phyloP scores from a whole-genome alignment of 2,113 vertebrate species.

The Cephalopholis sonnerati region DNA sequence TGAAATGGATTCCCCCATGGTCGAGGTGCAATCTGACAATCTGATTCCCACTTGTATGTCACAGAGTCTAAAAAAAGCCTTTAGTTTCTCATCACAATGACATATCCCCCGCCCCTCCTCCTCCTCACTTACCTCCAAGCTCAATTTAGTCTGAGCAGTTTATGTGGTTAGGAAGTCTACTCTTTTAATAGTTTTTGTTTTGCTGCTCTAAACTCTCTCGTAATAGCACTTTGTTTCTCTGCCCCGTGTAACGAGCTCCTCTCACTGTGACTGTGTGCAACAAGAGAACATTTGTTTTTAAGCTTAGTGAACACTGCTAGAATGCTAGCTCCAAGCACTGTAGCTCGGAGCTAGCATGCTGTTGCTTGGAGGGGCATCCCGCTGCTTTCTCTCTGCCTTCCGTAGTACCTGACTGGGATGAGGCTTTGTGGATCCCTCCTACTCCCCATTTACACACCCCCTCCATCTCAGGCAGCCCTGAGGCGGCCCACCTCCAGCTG shows the following conservation, averaged over 20 bases:
- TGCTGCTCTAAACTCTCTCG: constrained; percentile 32
- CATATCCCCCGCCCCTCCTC: constrained; percentile 3
- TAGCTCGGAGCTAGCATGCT: constrained; percentile 54
- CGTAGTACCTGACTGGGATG: constrained; percentile 82
- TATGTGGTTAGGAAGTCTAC: constrained; percentile 10
- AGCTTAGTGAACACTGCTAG: constrained; percentile 46
- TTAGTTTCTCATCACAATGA: constrained; percentile 54
- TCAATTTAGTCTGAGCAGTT: constrained; percentile 33
- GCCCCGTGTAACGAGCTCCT: constrained; percentile 1
- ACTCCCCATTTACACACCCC: constrained; percentile 90
- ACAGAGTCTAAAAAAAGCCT: constrained; percentile 59
- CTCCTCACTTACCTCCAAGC: constrained; percentile 8
- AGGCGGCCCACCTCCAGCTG: constrained; percentile 98
- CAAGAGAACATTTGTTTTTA: constrained; percentile 66
- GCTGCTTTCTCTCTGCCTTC: constrained; percentile 63
- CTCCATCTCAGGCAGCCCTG: constrained; percentile 85
- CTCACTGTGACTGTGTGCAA: constrained; percentile 38
- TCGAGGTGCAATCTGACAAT: constrained; percentile 74
- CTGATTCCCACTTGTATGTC: constrained; percentile 68
- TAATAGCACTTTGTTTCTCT: constrained; percentile 55
- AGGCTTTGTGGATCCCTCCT: constrained; percentile 85
- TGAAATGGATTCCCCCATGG: constrained; percentile 74
- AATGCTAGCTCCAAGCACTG: constrained; percentile 55
- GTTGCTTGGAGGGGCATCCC: constrained; percentile 60
- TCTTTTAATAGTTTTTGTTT: constrained; percentile 29